Evolutionary conservation across 2,888 invertebrate genomes (phyloP), one percentile per base, ranked within the genome.

Genomic region (Barypeithes pellucidus): DNA sequence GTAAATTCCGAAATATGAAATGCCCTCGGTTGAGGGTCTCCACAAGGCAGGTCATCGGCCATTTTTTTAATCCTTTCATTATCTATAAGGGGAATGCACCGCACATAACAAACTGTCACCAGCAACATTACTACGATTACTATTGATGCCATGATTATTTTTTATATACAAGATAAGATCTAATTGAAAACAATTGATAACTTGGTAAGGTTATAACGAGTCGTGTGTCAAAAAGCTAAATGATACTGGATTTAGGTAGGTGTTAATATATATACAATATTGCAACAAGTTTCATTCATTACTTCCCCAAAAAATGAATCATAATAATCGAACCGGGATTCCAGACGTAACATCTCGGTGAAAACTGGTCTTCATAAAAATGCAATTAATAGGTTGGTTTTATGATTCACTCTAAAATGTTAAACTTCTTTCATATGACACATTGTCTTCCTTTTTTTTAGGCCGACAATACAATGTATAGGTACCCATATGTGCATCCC

Each of bases 201-300:
- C 22, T n/a, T 12, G 50, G 4, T 11, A 7, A 20, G 20, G 9
- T 47, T 47, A 12, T 18, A 47, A 47, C 47, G 18, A 20, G 7
- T 20, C 20, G 45, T 16, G 8, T 47, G 18, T 47, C 47, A 47
- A 20, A 18, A 18, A 47, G 47, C 47, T 5, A 47, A 47, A 8
- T 20, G 47, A 20, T 20, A 47, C 1, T 18, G 20, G 18, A 20
- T 47, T 20, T 12, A 47, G 1, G 11, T 18, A 47, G 20, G 20
- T 20, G 50, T 12, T 50, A 50, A 50, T 50, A 50, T 50, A 50
- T 50, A 47, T 47, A 50, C 12, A 12, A 47, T 20, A 22, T 50
- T 50, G 22, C 50, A 50, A 24, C 22, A 24, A 24, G 50, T 22
- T 14, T 47, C 20, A 11, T 47, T 47, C 16, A 45, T 45, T 45